Percentiles rank a stretch among this genome's conserved stretches.
Evolutionary conservation across 2,113 vertebrate genomes (phyloP).

Genomic region (Saimiri boliviensis): DNA sequence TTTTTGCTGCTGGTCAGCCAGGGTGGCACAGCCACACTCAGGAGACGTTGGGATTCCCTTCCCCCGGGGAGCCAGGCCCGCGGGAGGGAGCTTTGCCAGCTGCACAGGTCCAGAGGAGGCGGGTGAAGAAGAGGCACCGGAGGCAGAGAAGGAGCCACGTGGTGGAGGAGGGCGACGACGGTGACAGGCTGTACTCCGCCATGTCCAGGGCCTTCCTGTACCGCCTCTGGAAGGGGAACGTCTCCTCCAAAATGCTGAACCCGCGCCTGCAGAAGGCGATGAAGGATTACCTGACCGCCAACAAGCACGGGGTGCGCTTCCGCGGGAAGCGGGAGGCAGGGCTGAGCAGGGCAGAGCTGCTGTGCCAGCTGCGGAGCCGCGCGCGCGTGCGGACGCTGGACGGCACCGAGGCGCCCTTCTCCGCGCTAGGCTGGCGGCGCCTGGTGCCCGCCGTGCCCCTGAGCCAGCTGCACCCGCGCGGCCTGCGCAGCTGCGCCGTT

Average conservation of each 20-base stretch:
- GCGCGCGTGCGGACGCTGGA: slow-evolving; percentile 91
- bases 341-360: slow-evolving; percentile 85
- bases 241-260: slow-evolving; percentile 91
- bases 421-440: slow-evolving; percentile 90
- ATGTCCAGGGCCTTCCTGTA: slow-evolving; percentile 91
- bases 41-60: slow-evolving; percentile 69
- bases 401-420: slow-evolving; percentile 94
- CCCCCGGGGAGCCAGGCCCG: not conserved
- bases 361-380: slow-evolving; percentile 91
- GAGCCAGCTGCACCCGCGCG: slow-evolving; percentile 83
- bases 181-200: slow-evolving; percentile 87
- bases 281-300: slow-evolving; percentile 92
- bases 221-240: slow-evolving; percentile 92
- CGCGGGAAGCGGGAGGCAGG: slow-evolving; percentile 81
- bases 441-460: slow-evolving; percentile 90
- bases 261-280: slow-evolving; percentile 95
- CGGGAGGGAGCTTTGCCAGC: slow-evolving; percentile 58
- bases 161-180: slow-evolving; percentile 80
- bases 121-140: slow-evolving; percentile 62
- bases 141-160: slow-evolving; percentile 44
- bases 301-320: slow-evolving; percentile 94
- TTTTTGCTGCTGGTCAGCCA: slow-evolving; percentile 80
- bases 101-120: slow-evolving; percentile 71
- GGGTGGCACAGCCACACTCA: slow-evolving; percentile 57
- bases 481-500: slow-evolving; percentile 92